These are phyloP conservation scores for Fulmarus glacialis DNA, from an alignment of 2,113 vertebrate genomes.

Conservation along the genomic window DNA sequence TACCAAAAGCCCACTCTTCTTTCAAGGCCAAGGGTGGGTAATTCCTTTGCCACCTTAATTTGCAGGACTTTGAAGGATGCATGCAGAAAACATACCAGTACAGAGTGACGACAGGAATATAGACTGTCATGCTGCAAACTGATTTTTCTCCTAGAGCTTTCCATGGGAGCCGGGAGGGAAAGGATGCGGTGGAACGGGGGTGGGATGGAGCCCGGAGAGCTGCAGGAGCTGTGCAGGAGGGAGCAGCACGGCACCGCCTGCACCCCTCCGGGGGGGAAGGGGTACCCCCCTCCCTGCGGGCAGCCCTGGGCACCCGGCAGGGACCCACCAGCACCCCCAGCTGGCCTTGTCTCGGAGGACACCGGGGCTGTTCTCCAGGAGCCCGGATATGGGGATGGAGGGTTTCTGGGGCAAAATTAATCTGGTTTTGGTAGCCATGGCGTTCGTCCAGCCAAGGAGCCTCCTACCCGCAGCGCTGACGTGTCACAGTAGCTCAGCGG, in stretches of 20 bases:
- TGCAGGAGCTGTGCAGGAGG: background rate
- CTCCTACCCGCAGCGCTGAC: background rate
- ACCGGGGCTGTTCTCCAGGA: background rate
- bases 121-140: background rate
- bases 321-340: accelerated
- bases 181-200: accelerated
- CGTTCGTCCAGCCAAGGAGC: accelerated
- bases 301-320: background rate
- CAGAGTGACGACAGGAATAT: accelerated
- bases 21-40: background rate
- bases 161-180: accelerated
- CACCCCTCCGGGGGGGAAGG: background rate
- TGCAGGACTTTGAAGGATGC: background rate
- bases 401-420: background rate
- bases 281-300: accelerated
- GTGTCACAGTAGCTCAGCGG: background rate
- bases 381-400: background rate
- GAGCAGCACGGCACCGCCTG: accelerated
- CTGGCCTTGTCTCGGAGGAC: accelerated
- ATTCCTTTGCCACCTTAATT: background rate
- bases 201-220: background rate
- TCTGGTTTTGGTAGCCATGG: too few species aligned
- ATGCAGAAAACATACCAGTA: background rate
- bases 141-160: background rate
- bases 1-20: background rate